These are phyloP conservation scores for Agrochola circellaris DNA, from an alignment of 2,888 invertebrate species.

Conservation along the genomic window DNA sequence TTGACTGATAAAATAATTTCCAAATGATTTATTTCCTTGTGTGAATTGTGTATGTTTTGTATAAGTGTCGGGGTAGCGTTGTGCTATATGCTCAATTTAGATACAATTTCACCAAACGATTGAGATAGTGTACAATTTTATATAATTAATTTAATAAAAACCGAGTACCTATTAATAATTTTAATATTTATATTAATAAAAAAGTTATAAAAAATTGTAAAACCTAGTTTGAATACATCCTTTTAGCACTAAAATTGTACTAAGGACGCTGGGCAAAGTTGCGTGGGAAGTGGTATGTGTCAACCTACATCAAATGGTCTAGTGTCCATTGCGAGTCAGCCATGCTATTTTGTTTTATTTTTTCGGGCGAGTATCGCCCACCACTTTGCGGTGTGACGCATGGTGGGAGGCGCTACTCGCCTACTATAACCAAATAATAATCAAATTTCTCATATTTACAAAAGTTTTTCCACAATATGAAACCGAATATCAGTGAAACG, in stretches of 20 bases:
- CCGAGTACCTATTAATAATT: conserved; percentile 90
- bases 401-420: too few species aligned
- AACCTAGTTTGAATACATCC: conserved; percentile 77
- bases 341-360: too few species aligned
- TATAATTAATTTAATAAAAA: conserved; percentile 89
- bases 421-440: too few species aligned
- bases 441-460: too few species aligned
- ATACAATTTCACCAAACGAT: conserved; percentile 90
- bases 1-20: conserved; percentile 90
- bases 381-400: too few species aligned
- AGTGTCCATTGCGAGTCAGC: neutral
- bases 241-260: conserved; percentile 54
- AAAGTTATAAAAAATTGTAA: conserved; percentile 85
- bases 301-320: neutral
- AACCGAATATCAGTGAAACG: too few species aligned
- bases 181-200: conserved; percentile 91
- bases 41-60: conserved; percentile 85
- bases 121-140: conserved; percentile 90
- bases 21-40: conserved; percentile 89
- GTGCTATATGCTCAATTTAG: conserved; percentile 91
- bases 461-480: too few species aligned
- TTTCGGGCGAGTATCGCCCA: too few species aligned
- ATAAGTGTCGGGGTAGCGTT: conserved; percentile 89
- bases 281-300: neutral
- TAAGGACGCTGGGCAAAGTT: too few species aligned